phyloP scores from a whole-genome alignment of 53 echinoderm and acorn worm genomes.

The Henricia sp. region DNA sequence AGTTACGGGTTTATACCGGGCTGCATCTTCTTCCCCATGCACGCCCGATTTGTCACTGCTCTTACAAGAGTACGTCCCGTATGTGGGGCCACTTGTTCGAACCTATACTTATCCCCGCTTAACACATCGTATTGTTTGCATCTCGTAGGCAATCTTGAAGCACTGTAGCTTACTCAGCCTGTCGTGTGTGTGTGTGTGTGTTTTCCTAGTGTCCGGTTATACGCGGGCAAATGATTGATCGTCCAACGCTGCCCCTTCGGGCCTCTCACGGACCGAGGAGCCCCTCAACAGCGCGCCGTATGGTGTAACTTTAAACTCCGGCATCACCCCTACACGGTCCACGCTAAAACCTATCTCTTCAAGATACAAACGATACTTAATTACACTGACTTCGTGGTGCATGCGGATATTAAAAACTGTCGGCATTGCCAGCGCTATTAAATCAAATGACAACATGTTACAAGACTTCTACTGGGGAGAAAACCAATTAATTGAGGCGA shows the following conservation, averaged over 20 bases:
- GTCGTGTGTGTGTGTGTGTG: not conserved
- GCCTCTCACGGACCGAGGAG: slow-evolving; percentile 33
- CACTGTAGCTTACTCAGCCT: too few species aligned
- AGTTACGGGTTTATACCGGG: too few species aligned
- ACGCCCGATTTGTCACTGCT: too few species aligned
- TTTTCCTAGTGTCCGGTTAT: slow-evolving; percentile 32
- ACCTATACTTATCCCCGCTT: not conserved
- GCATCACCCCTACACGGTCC: not conserved
- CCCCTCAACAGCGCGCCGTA: slow-evolving; percentile 27
- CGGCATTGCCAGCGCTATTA: slow-evolving; percentile 30
- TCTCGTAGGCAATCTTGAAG: not conserved
- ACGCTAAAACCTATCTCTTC: not conserved
- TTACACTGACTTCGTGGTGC: slow-evolving; percentile 31
- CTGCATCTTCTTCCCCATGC: too few species aligned
- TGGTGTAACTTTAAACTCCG: slow-evolving; percentile 14
- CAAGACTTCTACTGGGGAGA: not conserved
- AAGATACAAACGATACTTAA: slow-evolving; percentile 59
- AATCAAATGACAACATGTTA: slow-evolving; percentile 53
- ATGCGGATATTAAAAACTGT: slow-evolving; percentile 62
- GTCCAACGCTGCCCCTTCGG: slow-evolving; percentile 21
- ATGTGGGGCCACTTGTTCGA: not conserved
- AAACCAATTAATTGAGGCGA: slow-evolving; percentile 54
- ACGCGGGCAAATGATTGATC: slow-evolving; percentile 33
- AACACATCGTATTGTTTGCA: not conserved
- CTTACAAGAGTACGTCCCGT: too few species aligned